Conservation (phyloP, 2,888 invertebrate genomes). For the Drosophila anomelani region DNA sequence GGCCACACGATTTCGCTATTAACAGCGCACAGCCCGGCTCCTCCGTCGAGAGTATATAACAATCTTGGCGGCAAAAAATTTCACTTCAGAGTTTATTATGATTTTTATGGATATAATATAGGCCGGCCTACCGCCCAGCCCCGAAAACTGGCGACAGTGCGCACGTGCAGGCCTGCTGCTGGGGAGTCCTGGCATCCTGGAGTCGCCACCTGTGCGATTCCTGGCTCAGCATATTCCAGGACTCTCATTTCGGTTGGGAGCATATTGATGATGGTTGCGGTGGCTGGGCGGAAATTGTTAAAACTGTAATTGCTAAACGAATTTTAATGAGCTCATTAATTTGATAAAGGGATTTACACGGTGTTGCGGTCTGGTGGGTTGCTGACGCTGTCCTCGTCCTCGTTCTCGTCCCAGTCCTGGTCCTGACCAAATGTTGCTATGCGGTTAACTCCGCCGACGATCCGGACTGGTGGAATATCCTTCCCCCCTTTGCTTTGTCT, state of each 20-base stretch:
- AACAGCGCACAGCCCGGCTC: conserved; percentile 43
- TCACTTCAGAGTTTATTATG: conserved; percentile 66
- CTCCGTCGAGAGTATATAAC: conserved; percentile 28
- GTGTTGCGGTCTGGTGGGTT: conserved; percentile 68
- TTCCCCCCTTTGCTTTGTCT: conserved; percentile 21
- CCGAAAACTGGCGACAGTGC: conserved; percentile 19
- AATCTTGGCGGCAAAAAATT: conserved; percentile 45
- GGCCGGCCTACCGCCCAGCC: conserved; percentile 26
- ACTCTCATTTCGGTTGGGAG: conserved; percentile 35
- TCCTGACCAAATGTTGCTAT: conserved; percentile 58
- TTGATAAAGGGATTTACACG: conserved; percentile 82
- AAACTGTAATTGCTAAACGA: conserved; percentile 83
- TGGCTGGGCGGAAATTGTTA: conserved; percentile 73
- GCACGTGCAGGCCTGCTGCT: conserved; percentile 39
- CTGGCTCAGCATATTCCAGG: conserved; percentile 63
- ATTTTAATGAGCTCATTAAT: conserved; percentile 83
- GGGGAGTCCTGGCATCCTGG: conserved; percentile 12
- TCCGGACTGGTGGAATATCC: conserved; percentile 20
- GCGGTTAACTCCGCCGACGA: conserved; percentile 48
- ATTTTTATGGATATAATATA: conserved; percentile 61
- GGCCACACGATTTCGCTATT: conserved; percentile 75
- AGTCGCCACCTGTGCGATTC: conserved; percentile 69
- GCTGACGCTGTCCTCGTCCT: conserved; percentile 46
- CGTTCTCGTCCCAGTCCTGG: neutral
- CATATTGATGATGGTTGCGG: conserved; percentile 37